Evolutionary conservation across 2,888 invertebrate genomes (phyloP).

Genomic region (Drosophila mettleri): DNA sequence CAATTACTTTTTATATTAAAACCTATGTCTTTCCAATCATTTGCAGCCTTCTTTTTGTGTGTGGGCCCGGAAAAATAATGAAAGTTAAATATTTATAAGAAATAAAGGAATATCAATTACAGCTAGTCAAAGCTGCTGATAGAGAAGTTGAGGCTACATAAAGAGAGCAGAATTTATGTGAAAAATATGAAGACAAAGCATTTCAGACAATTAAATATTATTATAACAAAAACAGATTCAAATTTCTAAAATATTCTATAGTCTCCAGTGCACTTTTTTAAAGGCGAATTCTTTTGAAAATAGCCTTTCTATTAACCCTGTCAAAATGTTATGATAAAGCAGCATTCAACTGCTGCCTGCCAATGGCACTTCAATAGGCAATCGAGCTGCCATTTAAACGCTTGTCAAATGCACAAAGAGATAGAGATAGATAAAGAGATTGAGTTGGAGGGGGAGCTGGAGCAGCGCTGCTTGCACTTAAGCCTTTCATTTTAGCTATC

Average conservation of each 20-base stretch:
- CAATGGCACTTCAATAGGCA: slow-evolving; percentile 62
- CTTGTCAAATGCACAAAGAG: slow-evolving; percentile 67
- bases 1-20: slow-evolving; percentile 37
- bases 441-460: neutral
- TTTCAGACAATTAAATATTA: no score
- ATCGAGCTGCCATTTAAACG: slow-evolving; percentile 48
- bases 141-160: no score
- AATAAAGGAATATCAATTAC: neutral
- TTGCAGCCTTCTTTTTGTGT: neutral
- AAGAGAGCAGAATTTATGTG: no score
- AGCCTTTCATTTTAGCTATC: slow-evolving; percentile 37
- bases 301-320: neutral
- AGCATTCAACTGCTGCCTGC: slow-evolving; percentile 34
- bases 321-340: slow-evolving; percentile 16
- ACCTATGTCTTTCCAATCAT: slow-evolving; percentile 23
- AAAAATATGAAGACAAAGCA: no score
- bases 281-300: neutral
- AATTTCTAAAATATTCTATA: no score
- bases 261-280: neutral
- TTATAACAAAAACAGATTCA: no score
- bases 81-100: neutral
- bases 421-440: neutral
- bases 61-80: slow-evolving; percentile 28
- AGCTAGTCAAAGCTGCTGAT: neutral
- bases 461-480: slow-evolving; percentile 16